Evolutionary conservation across 2,113 vertebrate genomes (phyloP).

Genomic region (Ascaphus truei): DNA sequence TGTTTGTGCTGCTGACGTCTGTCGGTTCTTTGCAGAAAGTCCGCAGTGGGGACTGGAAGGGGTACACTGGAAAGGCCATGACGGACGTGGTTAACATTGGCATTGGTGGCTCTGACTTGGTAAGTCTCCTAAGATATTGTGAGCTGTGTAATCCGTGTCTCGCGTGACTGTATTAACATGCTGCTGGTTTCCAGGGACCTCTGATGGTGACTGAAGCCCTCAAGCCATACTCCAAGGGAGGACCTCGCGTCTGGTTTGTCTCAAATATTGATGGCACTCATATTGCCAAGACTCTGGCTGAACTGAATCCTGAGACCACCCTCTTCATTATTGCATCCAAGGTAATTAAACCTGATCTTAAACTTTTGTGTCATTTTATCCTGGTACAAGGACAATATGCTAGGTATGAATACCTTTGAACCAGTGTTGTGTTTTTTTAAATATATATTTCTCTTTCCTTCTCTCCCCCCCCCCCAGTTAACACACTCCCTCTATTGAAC

Average conservation of each 20-base stretch:
- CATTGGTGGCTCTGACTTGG: conserved; percentile 94
- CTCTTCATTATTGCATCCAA: conserved; percentile 96
- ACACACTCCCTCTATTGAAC: too few species aligned
- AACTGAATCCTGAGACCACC: conserved; percentile 80
- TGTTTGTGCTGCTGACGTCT: too few species aligned
- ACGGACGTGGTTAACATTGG: conserved; percentile 91
- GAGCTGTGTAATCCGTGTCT: background rate
- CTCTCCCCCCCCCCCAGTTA: too few species aligned
- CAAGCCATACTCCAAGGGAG: conserved; percentile 84
- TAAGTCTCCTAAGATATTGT: conserved; percentile 50
- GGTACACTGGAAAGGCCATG: conserved; percentile 86
- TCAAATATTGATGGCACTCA: conserved; percentile 97
- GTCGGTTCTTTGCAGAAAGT: conserved; percentile 75
- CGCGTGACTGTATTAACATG: background rate
- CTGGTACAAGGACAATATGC: too few species aligned
- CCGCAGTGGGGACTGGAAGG: conserved; percentile 90
- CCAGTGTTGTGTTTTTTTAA: too few species aligned
- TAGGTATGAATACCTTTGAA: too few species aligned
- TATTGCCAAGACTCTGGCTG: conserved; percentile 86
- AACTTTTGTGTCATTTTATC: too few species aligned
- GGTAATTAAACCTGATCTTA: conserved; percentile 50
- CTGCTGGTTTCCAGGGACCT: conserved; percentile 70
- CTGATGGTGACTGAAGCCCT: conserved; percentile 96
- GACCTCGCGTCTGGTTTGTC: conserved; percentile 91
- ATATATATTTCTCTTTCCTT: too few species aligned